Evolutionary conservation across 2,888 invertebrate species (phyloP).

Genomic region (Gryllus longicercus): DNA sequence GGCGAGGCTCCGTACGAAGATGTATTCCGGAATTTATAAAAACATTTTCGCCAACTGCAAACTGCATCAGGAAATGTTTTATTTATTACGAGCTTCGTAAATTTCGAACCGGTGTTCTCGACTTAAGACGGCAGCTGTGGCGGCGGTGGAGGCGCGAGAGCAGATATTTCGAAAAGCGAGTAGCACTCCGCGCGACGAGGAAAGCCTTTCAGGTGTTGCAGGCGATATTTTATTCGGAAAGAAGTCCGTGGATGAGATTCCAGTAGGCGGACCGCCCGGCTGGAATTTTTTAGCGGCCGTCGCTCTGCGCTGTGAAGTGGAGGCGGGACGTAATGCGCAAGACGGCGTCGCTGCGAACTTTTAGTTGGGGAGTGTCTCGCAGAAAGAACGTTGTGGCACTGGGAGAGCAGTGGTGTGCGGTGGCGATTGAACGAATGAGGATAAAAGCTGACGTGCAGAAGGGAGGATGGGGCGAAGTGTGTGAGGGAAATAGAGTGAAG

Average conservation of each 20-base stretch:
- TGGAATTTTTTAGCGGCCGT: background rate
- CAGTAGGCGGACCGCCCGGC: background rate
- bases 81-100: slow-evolving; percentile 17
- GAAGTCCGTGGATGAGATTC: background rate
- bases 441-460: too few species aligned
- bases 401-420: too few species aligned
- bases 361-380: too few species aligned
- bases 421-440: too few species aligned
- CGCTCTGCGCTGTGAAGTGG: too few species aligned
- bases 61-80: slow-evolving; percentile 8
- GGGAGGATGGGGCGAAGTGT: too few species aligned
- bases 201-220: slow-evolving; percentile 5
- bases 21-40: background rate
- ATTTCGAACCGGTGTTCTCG: background rate
- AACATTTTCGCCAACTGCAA: background rate
- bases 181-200: background rate
- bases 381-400: too few species aligned
- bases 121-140: background rate
- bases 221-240: slow-evolving; percentile 6
- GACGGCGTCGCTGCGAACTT: too few species aligned
- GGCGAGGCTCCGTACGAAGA: background rate
- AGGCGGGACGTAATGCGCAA: too few species aligned
- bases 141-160: too few species aligned
- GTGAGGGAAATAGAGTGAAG: too few species aligned
- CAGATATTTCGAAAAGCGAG: too few species aligned